A percentile compares a stretch with the other conserved stretches of the same genome.
Conservation (phyloP, 2,797 vertebrate species). For the Pseudochirops cupreus region DNA sequence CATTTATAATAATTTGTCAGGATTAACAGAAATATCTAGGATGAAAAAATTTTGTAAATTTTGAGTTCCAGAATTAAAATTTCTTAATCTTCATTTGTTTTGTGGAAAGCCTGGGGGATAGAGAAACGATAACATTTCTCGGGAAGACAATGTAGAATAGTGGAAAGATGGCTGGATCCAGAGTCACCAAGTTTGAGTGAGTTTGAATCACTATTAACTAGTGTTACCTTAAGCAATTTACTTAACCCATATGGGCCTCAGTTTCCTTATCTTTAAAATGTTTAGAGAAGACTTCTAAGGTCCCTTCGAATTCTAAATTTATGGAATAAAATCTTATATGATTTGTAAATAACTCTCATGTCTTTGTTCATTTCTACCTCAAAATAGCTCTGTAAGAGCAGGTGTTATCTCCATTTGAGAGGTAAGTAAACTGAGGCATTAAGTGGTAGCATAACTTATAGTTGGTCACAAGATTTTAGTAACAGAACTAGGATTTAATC, state of each 20-base stretch:
- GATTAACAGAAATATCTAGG: not conserved
- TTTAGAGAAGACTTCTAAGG: not conserved
- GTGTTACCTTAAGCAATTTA: not conserved
- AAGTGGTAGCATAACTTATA: not conserved
- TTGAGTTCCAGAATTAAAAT: not conserved
- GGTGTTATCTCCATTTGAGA: not conserved
- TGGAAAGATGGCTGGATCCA: not conserved
- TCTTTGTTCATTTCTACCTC: not conserved
- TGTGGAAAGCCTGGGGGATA: not conserved
- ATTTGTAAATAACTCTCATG: not conserved
- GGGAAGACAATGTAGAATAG: not conserved
- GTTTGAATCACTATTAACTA: not conserved
- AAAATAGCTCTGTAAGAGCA: not conserved
- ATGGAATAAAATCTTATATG: not conserved
- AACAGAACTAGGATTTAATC: not conserved
- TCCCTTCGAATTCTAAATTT: not conserved
- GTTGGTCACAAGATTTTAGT: not conserved
- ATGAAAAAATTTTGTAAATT: not conserved
- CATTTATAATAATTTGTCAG: not conserved
- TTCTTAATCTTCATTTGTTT: not conserved
- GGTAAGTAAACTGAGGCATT: not conserved
- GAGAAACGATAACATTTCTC: not conserved
- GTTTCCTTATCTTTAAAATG: not conserved
- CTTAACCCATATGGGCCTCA: not conserved
- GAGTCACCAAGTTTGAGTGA: not conserved